Conservation (phyloP, 2,888 invertebrate genomes). For the Caenorhabditis uteleia region DNA sequence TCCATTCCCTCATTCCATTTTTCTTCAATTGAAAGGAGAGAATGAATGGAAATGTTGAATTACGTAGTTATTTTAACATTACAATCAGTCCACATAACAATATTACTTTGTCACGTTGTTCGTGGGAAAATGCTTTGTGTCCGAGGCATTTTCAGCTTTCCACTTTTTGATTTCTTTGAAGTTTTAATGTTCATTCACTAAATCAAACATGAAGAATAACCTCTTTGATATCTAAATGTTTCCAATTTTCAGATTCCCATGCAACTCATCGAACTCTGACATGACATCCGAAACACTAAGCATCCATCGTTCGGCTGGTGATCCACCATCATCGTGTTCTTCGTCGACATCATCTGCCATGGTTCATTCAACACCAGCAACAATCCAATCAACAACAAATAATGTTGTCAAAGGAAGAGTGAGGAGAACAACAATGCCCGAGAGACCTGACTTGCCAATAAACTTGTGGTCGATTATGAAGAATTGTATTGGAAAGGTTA, state of each 20-base stretch:
- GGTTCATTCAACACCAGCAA: not conserved
- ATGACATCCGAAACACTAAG: constrained; percentile 8
- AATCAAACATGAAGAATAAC: too few species aligned
- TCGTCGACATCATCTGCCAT: constrained; percentile 10
- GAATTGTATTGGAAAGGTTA: constrained; percentile 91
- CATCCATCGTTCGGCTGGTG: constrained; percentile 1
- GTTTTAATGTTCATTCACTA: too few species aligned
- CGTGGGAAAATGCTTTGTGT: too few species aligned
- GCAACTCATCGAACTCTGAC: constrained; percentile 11
- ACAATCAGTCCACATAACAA: too few species aligned
- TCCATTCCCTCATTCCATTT: too few species aligned
- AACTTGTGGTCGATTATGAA: constrained; percentile 99
- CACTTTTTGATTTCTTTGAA: too few species aligned
- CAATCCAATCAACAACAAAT: not conserved
- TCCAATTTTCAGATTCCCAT: constrained; percentile 25
- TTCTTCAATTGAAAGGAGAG: too few species aligned
- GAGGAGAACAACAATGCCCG: constrained; percentile 84
- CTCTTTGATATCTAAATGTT: too few species aligned
- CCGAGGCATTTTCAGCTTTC: too few species aligned
- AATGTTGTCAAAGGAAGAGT: constrained; percentile 63
- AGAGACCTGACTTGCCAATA: constrained; percentile 85
- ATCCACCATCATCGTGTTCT: not conserved
- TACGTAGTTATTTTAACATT: too few species aligned
- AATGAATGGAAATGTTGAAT: too few species aligned
- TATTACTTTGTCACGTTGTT: too few species aligned